These are phyloP conservation scores for Neopelma chrysocephalum DNA, from an alignment of 2,797 vertebrate genomes.

Conservation along the genomic window DNA sequence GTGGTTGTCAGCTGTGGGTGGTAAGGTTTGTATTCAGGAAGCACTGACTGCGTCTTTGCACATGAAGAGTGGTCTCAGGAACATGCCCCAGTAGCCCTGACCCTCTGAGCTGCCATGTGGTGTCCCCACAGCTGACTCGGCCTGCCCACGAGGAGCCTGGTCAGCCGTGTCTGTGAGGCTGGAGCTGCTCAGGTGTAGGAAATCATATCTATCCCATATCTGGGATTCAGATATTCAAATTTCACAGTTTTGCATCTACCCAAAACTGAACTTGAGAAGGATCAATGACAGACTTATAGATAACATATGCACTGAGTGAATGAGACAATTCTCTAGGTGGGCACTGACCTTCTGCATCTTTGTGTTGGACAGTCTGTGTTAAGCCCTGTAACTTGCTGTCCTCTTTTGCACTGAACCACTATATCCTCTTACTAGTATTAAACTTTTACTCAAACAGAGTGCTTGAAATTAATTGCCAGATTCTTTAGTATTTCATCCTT, in stretches of 20 bases:
- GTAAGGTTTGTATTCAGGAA: neutral
- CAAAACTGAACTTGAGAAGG: neutral
- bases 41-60: neutral
- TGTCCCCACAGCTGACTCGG: neutral
- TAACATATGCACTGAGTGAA: neutral
- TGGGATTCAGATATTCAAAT: neutral
- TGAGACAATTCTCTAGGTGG: neutral
- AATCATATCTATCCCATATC: fast-evolving
- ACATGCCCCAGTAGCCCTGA: neutral
- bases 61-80: neutral
- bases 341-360: neutral
- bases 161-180: neutral
- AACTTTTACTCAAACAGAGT: neutral
- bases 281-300: neutral
- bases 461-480: neutral
- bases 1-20: neutral
- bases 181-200: neutral
- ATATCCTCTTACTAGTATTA: neutral
- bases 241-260: neutral
- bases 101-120: neutral
- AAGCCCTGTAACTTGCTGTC: neutral
- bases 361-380: neutral
- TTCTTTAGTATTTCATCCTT: neutral
- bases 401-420: neutral
- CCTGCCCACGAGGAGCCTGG: neutral